Conservation (phyloP, 2,888 invertebrate genomes). For the Phragmatobia fuliginosa region DNA sequence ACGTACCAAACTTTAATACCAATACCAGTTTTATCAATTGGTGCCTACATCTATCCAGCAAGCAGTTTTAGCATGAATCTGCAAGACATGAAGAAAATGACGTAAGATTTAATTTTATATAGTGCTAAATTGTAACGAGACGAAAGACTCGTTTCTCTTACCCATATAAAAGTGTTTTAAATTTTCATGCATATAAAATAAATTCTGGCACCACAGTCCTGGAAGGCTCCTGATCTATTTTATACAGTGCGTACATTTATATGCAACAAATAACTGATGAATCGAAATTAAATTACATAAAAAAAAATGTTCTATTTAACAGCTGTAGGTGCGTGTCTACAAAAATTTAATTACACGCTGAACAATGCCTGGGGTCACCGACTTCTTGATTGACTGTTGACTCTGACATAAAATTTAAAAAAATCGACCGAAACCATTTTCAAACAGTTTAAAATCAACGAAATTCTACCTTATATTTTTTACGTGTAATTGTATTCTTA, state of each 20-base stretch:
- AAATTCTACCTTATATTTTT: too few species aligned
- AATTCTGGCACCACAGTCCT: too few species aligned
- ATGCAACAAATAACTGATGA: constrained; percentile 7
- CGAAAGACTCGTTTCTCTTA: not conserved
- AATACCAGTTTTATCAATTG: not conserved
- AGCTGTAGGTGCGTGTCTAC: constrained; percentile 34
- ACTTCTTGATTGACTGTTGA: constrained; percentile 38
- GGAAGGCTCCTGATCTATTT: too few species aligned
- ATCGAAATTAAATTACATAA: constrained; percentile 12
- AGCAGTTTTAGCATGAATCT: not conserved
- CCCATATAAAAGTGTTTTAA: too few species aligned
- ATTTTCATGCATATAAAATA: too few species aligned
- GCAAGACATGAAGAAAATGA: not conserved
- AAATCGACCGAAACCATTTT: constrained; percentile 14
- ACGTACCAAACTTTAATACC: not conserved
- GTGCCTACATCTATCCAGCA: not conserved
- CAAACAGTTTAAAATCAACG: not conserved
- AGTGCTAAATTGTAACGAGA: not conserved
- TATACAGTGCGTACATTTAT: too few species aligned
- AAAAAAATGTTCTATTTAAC: constrained; percentile 27
- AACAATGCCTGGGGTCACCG: constrained; percentile 40
- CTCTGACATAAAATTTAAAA: constrained; percentile 34
- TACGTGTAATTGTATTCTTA: not conserved
- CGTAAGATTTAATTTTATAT: not conserved
- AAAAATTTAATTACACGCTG: constrained; percentile 34